Percentiles rank a stretch among this genome's conserved stretches.
Evolutionary conservation across 2,888 invertebrate species (phyloP).

Genomic region (Chrysotoxum bicinctum): DNA sequence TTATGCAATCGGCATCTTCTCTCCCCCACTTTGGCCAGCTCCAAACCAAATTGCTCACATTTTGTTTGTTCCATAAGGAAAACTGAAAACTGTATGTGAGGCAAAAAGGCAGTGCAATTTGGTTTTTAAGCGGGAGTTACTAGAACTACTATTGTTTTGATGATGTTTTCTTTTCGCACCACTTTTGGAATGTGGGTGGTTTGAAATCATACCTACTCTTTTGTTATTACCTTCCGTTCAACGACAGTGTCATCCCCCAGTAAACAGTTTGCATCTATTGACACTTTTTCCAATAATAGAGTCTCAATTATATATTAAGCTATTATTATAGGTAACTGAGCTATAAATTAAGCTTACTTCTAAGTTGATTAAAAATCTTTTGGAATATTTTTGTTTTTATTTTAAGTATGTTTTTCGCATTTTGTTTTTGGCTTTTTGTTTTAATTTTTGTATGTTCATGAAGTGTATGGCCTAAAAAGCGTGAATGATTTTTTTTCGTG

Average conservation of each 20-base stretch:
- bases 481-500: slow-evolving; percentile 3
- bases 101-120: slow-evolving; percentile 41
- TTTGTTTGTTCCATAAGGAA: slow-evolving; percentile 21
- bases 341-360: background rate
- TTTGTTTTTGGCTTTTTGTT: background rate
- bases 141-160: slow-evolving; percentile 55
- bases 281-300: background rate
- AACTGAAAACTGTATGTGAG: slow-evolving; percentile 30
- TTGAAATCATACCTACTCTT: slow-evolving; percentile 13
- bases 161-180: slow-evolving; percentile 56
- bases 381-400: background rate
- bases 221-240: slow-evolving; percentile 39
- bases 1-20: slow-evolving; percentile 66
- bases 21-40: slow-evolving; percentile 28
- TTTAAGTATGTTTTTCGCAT: background rate
- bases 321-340: background rate
- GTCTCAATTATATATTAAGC: background rate
- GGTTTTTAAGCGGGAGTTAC: slow-evolving; percentile 58
- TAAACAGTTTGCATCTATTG: background rate
- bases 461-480: slow-evolving; percentile 3
- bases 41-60: slow-evolving; percentile 26
- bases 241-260: background rate
- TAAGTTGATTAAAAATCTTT: background rate
- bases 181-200: slow-evolving; percentile 43
- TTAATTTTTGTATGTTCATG: background rate